A percentile compares a stretch with the other conserved stretches of the same genome.
Conservation (phyloP, 2,888 invertebrate genomes). For the Lottia gigantea region DNA sequence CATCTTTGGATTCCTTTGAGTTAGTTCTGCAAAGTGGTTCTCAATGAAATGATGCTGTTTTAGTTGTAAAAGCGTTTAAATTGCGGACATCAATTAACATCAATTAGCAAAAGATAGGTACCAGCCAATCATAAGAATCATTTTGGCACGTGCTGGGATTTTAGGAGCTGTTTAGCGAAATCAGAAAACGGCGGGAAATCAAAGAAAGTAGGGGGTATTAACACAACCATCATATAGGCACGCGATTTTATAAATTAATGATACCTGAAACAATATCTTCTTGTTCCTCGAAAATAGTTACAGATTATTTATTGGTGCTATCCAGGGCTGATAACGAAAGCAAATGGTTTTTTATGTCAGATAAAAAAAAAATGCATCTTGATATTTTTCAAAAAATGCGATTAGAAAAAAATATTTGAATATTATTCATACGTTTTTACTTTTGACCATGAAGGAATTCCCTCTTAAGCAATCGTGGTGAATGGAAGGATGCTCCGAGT, state of each 20-base stretch:
- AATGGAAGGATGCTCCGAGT: no score
- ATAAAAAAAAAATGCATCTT: no score
- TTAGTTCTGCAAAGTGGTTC: no score
- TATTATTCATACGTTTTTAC: no score
- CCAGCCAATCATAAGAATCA: neutral
- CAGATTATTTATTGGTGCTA: no score
- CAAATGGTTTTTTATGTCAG: no score
- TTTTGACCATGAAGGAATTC: no score
- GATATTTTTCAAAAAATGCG: no score
- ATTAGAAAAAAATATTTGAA: no score
- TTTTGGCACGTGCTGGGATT: neutral
- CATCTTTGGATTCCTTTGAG: neutral
- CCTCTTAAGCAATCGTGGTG: no score
- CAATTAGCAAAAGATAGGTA: neutral
- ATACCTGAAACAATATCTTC: neutral
- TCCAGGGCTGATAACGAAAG: no score
- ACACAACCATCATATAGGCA: neutral
- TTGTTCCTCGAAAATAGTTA: no score
- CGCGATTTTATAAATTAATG: neutral
- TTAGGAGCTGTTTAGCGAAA: neutral
- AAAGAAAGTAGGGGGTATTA: neutral
- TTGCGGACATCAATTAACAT: neutral
- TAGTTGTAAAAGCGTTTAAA: neutral
- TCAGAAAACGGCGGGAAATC: slow-evolving; percentile 6
- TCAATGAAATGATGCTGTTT: neutral